Base-by-base conservation (phyloP, 1,140 invertebrate genomes). In the Formica exsecta region DNA sequence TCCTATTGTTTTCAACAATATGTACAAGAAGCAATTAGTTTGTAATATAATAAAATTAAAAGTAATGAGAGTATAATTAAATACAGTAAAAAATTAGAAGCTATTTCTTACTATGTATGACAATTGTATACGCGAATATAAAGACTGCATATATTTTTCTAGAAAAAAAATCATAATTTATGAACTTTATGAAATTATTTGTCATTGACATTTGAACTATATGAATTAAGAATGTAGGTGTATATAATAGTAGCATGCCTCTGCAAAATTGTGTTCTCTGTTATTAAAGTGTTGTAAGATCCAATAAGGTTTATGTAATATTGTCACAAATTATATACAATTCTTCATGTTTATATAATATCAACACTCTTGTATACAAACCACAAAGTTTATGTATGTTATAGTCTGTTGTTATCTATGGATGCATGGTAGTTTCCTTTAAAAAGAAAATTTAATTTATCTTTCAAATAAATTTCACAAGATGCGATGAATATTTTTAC, bases 141-240 rank as follows among this genome's bases (percentile, higher is more conserved):
- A 32, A 32, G 3, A 11, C 2, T 71, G 19, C 4, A 51, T 71
- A n/a, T 19, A 51, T 5, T 75, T 75, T 59, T 7, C 13, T 75
- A 2, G 4, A 19, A 16, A 25, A 3, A 3, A 51, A 16, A 51
- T 51, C 4, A 0, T 4, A 51, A 29, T 29, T 61, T 59, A 25
- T 29, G 3, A 38, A 59, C 8, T 44, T 61, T 44, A 3, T 76
- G 2, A 62, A 29, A 76, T 38, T 48, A 54, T 70, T 61, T 71
- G 48, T 64, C 76, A 83, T 76, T 88, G 79, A 89, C 79, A 68
- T 84, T 62, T 87, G 77, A 86, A 81, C 73, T 29, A 66, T 38
- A 1, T 25, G 32, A 62, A 59, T 68, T 77, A 81, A 76, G 61
- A 81, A 81, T 54, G 62, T 64, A 71, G 41, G 57, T 84, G 29